Evolutionary conservation across 2,888 invertebrate species (phyloP).

Genomic region (Macaria notata): DNA sequence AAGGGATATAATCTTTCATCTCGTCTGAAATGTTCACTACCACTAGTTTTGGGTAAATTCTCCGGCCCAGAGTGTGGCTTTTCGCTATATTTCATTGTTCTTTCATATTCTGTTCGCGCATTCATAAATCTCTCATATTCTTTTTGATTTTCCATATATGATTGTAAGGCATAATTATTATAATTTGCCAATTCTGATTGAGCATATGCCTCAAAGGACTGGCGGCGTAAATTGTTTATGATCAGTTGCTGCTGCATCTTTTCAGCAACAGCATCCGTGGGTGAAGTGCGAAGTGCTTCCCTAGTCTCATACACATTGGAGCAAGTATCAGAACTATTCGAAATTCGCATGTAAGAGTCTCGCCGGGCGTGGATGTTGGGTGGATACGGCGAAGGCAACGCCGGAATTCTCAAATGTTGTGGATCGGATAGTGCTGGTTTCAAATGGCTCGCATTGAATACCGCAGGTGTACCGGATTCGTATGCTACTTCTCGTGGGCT

Average conservation of each 20-base stretch:
- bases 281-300: not conserved
- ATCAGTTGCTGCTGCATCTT: not conserved
- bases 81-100: too few species aligned
- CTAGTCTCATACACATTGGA: not conserved
- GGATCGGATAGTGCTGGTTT: not conserved
- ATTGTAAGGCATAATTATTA: not conserved
- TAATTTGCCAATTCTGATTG: conserved; percentile 2
- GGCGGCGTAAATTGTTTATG: conserved; percentile 3
- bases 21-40: too few species aligned
- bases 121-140: too few species aligned
- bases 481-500: too few species aligned
- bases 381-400: not conserved
- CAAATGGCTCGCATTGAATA: too few species aligned
- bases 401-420: conserved; percentile 1
- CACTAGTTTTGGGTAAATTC: too few species aligned
- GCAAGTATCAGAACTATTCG: conserved; percentile 14
- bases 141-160: too few species aligned
- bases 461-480: too few species aligned
- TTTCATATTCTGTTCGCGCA: too few species aligned
- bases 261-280: conserved; percentile 1
- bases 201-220: conserved; percentile 4
- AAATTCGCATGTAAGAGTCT: conserved; percentile 12
- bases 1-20: too few species aligned
- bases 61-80: too few species aligned
- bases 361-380: conserved; percentile 1